These are phyloP conservation scores for Pteromalus puparum DNA, from an alignment of 1,140 invertebrate genomes.

Conservation along the genomic window DNA sequence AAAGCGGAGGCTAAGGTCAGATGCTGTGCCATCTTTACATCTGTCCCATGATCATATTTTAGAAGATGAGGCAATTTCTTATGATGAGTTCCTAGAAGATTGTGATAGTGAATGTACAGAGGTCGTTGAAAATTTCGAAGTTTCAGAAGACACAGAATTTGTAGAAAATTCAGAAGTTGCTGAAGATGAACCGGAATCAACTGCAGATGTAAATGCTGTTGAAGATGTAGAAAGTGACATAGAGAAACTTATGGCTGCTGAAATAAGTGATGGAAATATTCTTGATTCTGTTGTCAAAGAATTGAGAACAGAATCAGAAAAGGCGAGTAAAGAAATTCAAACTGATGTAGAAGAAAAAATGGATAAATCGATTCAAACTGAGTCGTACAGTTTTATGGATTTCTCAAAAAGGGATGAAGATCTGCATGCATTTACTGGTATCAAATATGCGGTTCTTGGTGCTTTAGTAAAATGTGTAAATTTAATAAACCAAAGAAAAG, in stretches of 20 bases:
- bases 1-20: no score
- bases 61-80: not conserved
- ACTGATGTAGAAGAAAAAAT: not conserved
- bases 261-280: not conserved
- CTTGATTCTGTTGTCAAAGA: not conserved
- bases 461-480: not conserved
- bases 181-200: no score
- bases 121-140: no score
- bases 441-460: not conserved
- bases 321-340: not conserved
- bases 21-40: no score
- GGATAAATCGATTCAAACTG: not conserved
- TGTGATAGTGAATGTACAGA: no score
- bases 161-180: no score
- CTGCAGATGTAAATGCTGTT: no score
- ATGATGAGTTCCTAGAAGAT: no score
- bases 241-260: not conserved
- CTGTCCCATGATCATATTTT: not conserved
- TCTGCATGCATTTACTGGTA: not conserved
- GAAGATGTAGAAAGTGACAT: no score
- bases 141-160: no score
- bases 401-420: not conserved
- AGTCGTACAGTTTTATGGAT: not conserved
- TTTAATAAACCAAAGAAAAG: not conserved
- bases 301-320: not conserved